Evolutionary conservation across 2,113 vertebrate species (phyloP).

Genomic region (Aramus guarauna): DNA sequence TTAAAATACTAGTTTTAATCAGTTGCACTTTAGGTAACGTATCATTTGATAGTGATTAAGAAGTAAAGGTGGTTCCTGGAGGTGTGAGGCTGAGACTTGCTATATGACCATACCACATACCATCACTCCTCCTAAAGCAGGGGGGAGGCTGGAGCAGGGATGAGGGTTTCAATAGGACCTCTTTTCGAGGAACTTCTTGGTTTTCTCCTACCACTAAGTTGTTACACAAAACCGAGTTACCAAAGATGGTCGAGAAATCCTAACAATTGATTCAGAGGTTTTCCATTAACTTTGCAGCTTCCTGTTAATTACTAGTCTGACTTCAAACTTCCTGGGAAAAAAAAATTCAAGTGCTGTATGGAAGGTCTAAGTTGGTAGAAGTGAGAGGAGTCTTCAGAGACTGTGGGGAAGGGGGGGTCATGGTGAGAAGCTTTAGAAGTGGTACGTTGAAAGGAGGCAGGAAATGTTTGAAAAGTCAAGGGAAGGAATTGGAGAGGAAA

Average conservation of each 20-base stretch:
- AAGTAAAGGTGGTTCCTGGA: not conserved
- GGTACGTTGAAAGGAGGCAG: not conserved
- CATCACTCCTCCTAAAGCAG: not conserved
- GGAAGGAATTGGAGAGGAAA: not conserved
- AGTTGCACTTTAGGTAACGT: not conserved
- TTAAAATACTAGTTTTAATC: not conserved
- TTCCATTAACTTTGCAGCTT: not conserved
- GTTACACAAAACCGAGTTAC: not conserved
- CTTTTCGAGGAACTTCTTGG: not conserved
- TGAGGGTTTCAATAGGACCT: not conserved
- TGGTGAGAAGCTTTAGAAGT: not conserved
- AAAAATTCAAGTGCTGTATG: not conserved
- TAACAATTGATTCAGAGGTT: not conserved
- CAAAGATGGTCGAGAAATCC: not conserved
- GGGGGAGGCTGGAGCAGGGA: not conserved
- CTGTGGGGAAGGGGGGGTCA: not conserved
- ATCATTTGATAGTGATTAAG: not conserved
- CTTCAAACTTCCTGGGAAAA: not conserved
- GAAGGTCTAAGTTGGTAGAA: not conserved
- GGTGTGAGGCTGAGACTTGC: not conserved
- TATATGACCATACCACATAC: too few relatives aligned
- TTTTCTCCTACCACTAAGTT: not conserved
- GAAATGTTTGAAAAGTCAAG: not conserved
- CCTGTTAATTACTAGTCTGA: not conserved
- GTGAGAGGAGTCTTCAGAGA: not conserved